A percentile compares a stretch with the other conserved stretches of the same genome.
Evolutionary conservation across 2,113 vertebrate genomes (phyloP).

Genomic region (Amazona vittata): DNA sequence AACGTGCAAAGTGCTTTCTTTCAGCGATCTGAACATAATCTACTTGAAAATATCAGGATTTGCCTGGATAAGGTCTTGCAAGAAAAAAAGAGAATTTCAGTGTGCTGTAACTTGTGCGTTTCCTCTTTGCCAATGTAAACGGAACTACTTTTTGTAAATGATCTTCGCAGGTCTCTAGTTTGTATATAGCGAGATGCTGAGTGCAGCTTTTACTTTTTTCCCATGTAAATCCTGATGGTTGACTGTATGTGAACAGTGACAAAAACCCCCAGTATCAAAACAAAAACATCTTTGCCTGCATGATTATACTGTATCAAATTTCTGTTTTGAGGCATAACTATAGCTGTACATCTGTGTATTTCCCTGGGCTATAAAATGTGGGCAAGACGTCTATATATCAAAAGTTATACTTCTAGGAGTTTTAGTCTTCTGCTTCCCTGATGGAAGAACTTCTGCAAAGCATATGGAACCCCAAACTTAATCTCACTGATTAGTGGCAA

Average conservation of each 20-base stretch:
- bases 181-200: neutral
- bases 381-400: neutral
- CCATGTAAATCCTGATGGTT: neutral
- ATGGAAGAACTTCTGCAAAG: neutral
- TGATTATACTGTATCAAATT: neutral
- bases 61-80: neutral
- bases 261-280: neutral
- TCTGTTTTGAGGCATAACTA: neutral
- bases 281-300: neutral
- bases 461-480: neutral
- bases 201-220: constrained; percentile 4
- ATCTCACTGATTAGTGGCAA: neutral
- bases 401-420: neutral
- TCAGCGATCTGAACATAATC: neutral
- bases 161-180: neutral
- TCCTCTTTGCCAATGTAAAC: neutral
- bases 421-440: neutral
- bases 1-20: neutral
- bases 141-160: neutral
- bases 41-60: neutral
- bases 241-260: neutral
- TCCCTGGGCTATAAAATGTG: neutral
- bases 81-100: neutral
- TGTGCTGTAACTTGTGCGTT: neutral
- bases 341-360: neutral